A percentile compares a stretch with the other conserved stretches of the same genome.
phyloP scores from a whole-genome alignment of 1,140 invertebrate species.

The Drosophila quadrilineata region DNA sequence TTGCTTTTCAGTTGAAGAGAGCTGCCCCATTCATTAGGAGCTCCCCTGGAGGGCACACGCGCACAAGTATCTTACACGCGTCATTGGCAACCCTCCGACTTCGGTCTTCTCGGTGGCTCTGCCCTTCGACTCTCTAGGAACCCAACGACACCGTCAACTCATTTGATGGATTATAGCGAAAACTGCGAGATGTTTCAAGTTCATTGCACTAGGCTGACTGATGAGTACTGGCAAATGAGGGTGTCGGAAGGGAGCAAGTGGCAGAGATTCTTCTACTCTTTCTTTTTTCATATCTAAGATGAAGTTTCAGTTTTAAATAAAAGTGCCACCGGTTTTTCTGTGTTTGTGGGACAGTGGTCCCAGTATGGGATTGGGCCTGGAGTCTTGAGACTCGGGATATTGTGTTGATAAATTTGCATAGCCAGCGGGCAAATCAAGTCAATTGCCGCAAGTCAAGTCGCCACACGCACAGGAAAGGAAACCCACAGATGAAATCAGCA shows the following conservation, averaged over 20 bases:
- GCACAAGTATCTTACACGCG: constrained; percentile 31
- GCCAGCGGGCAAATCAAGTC: constrained; percentile 35
- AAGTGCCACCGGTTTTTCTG: constrained; percentile 70
- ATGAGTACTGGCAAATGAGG: constrained; percentile 3
- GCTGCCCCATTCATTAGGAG: constrained; percentile 52
- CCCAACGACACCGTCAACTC: constrained; percentile 1
- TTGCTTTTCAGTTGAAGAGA: constrained; percentile 14
- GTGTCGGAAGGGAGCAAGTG: background rate
- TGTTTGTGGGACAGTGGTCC: constrained; percentile 59
- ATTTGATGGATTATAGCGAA: constrained; percentile 36
- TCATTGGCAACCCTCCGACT: constrained; percentile 24
- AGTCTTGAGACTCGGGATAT: background rate
- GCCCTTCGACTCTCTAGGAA: background rate
- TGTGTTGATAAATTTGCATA: constrained; percentile 68
- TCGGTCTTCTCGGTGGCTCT: background rate
- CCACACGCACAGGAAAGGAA: constrained; percentile 33
- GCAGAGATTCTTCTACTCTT: no score
- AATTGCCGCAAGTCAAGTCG: constrained; percentile 31
- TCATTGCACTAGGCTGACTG: constrained; percentile 54
- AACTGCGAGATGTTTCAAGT: constrained; percentile 43
- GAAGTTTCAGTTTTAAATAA: no score
- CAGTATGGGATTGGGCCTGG: constrained; percentile 14
- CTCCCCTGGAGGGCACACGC: constrained; percentile 55
- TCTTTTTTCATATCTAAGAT: no score
- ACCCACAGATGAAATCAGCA: constrained; percentile 30